A percentile compares a stretch with the other conserved stretches of the same genome.
phyloP scores from a whole-genome alignment of 2,888 invertebrate species.

The Melinaea menophilus region DNA sequence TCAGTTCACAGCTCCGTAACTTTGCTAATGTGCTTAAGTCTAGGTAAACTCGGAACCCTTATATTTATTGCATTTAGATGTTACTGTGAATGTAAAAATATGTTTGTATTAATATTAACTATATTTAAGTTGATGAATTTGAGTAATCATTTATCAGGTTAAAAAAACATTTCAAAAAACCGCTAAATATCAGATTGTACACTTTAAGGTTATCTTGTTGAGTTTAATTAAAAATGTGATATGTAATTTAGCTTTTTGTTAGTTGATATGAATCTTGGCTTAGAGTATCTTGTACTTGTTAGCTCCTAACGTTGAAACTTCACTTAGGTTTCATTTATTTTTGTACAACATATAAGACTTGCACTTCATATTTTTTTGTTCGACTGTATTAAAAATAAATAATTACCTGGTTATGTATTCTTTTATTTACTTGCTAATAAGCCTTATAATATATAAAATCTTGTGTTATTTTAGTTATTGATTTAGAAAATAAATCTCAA shows the following conservation, averaged over 20 bases:
- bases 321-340: slow-evolving; percentile 70
- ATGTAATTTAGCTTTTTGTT: slow-evolving; percentile 62
- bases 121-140: slow-evolving; percentile 54
- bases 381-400: slow-evolving; percentile 67
- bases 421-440: slow-evolving; percentile 27
- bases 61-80: slow-evolving; percentile 76
- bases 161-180: slow-evolving; percentile 43
- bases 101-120: slow-evolving; percentile 59
- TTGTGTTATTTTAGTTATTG: neutral
- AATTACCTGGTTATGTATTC: slow-evolving; percentile 58
- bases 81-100: slow-evolving; percentile 68
- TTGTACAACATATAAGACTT: slow-evolving; percentile 67
- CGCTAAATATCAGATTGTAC: slow-evolving; percentile 23
- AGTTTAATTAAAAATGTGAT: slow-evolving; percentile 74
- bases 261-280: slow-evolving; percentile 52
- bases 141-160: slow-evolving; percentile 43
- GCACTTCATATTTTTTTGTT: slow-evolving; percentile 67
- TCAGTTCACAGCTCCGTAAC: slow-evolving; percentile 63
- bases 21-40: slow-evolving; percentile 76
- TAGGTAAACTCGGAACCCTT: slow-evolving; percentile 64
- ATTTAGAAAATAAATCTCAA: neutral
- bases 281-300: slow-evolving; percentile 59
- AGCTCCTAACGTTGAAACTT: slow-evolving; percentile 56
- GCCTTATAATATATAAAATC: neutral
- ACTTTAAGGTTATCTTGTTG: slow-evolving; percentile 47